Evolutionary conservation across 1,140 invertebrate genomes (phyloP).

Genomic region (Lasioglossum albipes): DNA sequence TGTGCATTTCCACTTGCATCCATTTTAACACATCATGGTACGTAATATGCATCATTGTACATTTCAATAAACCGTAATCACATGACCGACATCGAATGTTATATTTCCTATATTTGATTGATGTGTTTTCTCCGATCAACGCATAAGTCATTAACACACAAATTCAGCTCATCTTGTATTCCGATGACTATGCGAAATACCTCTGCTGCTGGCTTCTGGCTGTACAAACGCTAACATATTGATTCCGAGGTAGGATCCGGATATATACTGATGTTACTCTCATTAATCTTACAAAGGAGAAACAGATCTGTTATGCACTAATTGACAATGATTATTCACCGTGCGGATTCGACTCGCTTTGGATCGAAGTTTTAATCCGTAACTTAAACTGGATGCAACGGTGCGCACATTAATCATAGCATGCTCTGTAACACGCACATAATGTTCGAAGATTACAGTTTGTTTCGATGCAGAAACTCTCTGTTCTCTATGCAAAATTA

Average conservation of each 20-base stretch:
- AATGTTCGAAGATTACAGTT: constrained; percentile 21
- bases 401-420: constrained; percentile 12
- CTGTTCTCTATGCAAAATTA: not conserved
- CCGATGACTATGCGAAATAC: not conserved
- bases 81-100: not conserved
- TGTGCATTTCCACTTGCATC: too few relatives aligned
- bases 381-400: constrained; percentile 6
- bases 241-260: not conserved
- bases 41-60: too few relatives aligned
- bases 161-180: not conserved
- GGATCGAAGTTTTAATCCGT: constrained; percentile 20
- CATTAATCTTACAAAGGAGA: constrained; percentile 29
- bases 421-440: too few relatives aligned
- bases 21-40: too few relatives aligned
- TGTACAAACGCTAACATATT: not conserved
- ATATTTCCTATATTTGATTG: too few relatives aligned
- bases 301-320: constrained; percentile 11
- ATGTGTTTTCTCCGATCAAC: not conserved
- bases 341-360: not conserved
- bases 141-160: not conserved
- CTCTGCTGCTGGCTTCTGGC: not conserved
- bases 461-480: not conserved
- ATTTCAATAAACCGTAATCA: too few relatives aligned
- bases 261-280: not conserved
- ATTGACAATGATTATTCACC: constrained; percentile 43